Evolutionary conservation across 1,140 invertebrate species (phyloP).

Genomic region (Hestina assimilis): DNA sequence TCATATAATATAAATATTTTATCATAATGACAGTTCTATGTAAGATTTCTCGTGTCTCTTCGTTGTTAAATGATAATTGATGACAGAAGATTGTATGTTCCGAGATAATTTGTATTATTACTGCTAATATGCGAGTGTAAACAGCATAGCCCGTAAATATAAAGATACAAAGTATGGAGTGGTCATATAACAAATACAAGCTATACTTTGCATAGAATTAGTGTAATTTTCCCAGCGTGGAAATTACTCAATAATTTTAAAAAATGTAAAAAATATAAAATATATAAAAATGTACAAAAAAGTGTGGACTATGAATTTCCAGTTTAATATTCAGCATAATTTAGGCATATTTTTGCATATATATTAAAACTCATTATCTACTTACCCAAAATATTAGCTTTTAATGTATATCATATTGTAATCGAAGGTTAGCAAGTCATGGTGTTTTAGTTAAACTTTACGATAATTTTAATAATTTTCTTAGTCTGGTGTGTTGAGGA

Average conservation of each 20-base stretch:
- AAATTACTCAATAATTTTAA: conserved; percentile 75
- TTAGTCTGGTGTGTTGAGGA: conserved; percentile 57
- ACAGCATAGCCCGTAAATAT: conserved; percentile 75
- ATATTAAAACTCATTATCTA: conserved; percentile 64
- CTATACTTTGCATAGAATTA: conserved; percentile 95
- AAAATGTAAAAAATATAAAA: conserved; percentile 59
- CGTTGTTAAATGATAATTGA: too few species aligned
- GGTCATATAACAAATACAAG: conserved; percentile 82
- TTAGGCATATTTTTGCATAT: conserved; percentile 74
- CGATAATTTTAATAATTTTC: conserved; percentile 33
- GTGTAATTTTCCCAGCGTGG: conserved; percentile 87
- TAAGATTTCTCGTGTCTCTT: too few species aligned
- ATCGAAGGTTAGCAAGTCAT: conserved; percentile 47
- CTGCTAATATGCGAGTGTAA: conserved; percentile 76
- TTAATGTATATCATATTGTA: conserved; percentile 66
- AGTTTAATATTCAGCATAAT: conserved; percentile 78
- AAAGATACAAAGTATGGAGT: conserved; percentile 77
- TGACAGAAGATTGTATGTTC: too few species aligned
- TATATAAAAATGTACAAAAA: conserved; percentile 51
- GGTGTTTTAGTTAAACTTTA: conserved; percentile 45
- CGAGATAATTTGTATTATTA: conserved; percentile 32
- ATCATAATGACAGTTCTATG: too few species aligned
- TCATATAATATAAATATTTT: too few species aligned
- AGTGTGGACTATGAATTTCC: conserved; percentile 72
- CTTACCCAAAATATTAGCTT: conserved; percentile 71